phyloP scores from a whole-genome alignment of 2,888 invertebrate genomes.

The Lithodes maja region DNA sequence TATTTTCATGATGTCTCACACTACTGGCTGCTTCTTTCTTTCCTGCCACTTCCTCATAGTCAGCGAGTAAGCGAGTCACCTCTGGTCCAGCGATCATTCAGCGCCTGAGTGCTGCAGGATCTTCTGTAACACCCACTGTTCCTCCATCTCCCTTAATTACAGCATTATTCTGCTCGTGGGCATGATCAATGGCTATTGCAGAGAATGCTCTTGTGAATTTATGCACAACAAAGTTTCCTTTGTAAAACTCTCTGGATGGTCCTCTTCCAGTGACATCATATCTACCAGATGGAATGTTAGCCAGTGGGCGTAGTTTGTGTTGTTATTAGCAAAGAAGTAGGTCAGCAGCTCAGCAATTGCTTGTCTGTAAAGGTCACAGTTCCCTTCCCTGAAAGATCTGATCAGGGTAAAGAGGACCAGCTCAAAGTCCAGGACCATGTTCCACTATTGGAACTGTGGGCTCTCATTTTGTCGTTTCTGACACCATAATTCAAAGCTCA shows the following conservation, averaged over 20 bases:
- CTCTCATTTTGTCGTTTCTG: neutral
- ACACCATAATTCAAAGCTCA: conserved; percentile 16
- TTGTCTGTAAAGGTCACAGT: conserved; percentile 49
- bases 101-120: conserved; percentile 20
- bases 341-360: conserved; percentile 40
- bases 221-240: conserved; percentile 27
- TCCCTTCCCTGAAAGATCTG: conserved; percentile 44
- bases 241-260: conserved; percentile 42
- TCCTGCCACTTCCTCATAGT: conserved; percentile 33
- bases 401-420: conserved; percentile 31
- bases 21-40: conserved; percentile 29
- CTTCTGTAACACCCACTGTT: conserved; percentile 43
- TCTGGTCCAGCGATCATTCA: conserved; percentile 56
- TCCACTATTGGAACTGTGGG: conserved; percentile 51
- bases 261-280: conserved; percentile 31
- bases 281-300: conserved; percentile 50
- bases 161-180: conserved; percentile 36
- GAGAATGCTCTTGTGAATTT: conserved; percentile 37
- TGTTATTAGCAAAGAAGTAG: conserved; percentile 47
- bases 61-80: conserved; percentile 47
- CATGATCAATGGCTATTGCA: conserved; percentile 42
- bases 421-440: conserved; percentile 43
- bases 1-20: conserved; percentile 19
- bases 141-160: conserved; percentile 52
- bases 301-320: conserved; percentile 48